A percentile compares a stretch with the other conserved stretches of the same genome.
These are phyloP conservation scores for Eleutherodactylus coqui DNA, from an alignment of 2,797 vertebrate species.

Conservation along the genomic window DNA sequence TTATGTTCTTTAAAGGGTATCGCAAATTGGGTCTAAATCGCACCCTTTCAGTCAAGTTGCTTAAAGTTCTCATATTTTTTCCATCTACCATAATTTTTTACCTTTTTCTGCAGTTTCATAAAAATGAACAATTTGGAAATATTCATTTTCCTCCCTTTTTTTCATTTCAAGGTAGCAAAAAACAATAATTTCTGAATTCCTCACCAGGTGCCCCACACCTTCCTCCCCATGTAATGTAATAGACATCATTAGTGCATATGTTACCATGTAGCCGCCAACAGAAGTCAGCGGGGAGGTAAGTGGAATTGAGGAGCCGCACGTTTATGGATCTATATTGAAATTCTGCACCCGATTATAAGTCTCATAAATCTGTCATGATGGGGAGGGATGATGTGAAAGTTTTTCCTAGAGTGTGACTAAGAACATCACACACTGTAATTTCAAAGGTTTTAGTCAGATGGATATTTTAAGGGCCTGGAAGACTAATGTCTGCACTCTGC, in stretches of 20 bases:
- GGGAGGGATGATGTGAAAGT: neutral
- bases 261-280: neutral
- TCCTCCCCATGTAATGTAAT: neutral
- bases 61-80: conserved; percentile 3
- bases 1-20: neutral
- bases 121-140: neutral
- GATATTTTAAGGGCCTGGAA: neutral
- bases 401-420: neutral
- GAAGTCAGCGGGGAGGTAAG: conserved; percentile 13
- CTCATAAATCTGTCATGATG: conserved; percentile 23
- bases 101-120: conserved; percentile 23
- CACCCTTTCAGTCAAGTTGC: neutral
- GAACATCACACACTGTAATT: neutral
- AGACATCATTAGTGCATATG: conserved; percentile 17
- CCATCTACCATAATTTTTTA: neutral
- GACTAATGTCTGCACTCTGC: neutral
- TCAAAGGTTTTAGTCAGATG: neutral
- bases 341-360: conserved; percentile 1
- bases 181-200: neutral
- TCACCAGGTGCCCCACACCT: neutral
- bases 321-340: conserved; percentile 31
- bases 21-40: neutral
- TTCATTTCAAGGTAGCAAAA: neutral
- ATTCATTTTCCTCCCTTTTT: neutral
- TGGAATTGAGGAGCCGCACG: neutral